A percentile compares a stretch with the other conserved stretches of the same genome.
phyloP scores from a whole-genome alignment of 2,113 vertebrate genomes.

The Limanda limanda region DNA sequence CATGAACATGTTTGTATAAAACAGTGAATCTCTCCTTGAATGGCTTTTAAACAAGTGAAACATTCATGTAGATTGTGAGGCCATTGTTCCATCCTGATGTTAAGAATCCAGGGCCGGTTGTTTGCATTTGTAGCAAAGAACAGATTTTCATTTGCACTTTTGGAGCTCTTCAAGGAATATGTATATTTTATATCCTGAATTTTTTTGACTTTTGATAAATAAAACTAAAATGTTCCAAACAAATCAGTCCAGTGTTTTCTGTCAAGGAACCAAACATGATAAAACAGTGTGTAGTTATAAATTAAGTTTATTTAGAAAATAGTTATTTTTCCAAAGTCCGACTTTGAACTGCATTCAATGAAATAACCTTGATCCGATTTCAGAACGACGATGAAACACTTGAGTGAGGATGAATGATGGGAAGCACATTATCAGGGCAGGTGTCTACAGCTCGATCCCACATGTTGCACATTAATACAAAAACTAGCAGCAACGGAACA shows the following conservation, averaged over 20 bases:
- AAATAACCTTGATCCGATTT: constrained; percentile 64
- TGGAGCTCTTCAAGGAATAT: constrained; percentile 17
- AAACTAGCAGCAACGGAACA: constrained; percentile 65
- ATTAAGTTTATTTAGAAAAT: constrained; percentile 85
- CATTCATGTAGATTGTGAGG: neutral
- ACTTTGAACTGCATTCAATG: constrained; percentile 59
- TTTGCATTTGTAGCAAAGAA: constrained; percentile 20
- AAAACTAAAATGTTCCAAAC: constrained; percentile 25
- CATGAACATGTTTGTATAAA: too few relatives aligned
- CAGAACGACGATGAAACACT: constrained; percentile 56
- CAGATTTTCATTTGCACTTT: constrained; percentile 21
- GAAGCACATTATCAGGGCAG: constrained; percentile 43
- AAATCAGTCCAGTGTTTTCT: constrained; percentile 19
- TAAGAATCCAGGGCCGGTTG: neutral
- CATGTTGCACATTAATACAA: constrained; percentile 69
- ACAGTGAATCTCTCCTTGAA: neutral
- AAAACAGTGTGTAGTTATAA: constrained; percentile 73
- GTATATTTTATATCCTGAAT: constrained; percentile 34
- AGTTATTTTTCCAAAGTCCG: constrained; percentile 60
- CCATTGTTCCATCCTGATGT: constrained; percentile 20
- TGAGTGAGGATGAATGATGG: constrained; percentile 38
- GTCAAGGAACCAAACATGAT: constrained; percentile 30
- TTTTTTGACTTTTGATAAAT: constrained; percentile 18
- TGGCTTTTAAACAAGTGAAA: constrained; percentile 11
- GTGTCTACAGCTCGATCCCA: constrained; percentile 56